Base-by-base conservation (phyloP, 2,888 invertebrate species). In the Tillus elongatus region DNA sequence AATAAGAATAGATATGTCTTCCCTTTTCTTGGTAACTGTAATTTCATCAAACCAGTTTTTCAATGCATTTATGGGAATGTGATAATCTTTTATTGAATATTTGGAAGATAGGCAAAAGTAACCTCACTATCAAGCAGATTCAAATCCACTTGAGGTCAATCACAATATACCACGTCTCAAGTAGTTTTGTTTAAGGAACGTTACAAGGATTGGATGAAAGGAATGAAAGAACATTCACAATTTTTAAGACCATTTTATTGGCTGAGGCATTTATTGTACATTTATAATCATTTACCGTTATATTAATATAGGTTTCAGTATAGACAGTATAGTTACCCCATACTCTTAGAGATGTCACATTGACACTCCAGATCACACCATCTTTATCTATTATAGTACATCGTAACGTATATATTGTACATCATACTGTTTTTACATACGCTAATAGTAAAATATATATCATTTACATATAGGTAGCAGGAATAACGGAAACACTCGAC, bases 1-100 rank as follows among this genome's bases (percentile, higher is more conserved):
- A 34, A 95, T 73, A 41, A 93, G 68, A 44, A 77, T 73, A 16
- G 86, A 83, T 46, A 95, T 82, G 48, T 91, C 86, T 63, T 87
- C 85, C 38, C 95, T 72, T 68, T 95, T 95, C 37, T 79, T 73
- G 2, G 82, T 83, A 0, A 92, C 88, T 2, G 78, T 70, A 41
- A 87, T 79, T 56, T 84, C 82, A 44, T 84, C 79, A 61, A 95
- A 95, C 95, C 93, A 95, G 56, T 78, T 77, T 36, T 76, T 72
- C 42, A 93, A 66, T 43, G 82, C 77, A 60, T 82, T 82, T 50
- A 93, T 88, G 14, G 93, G 92, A 48, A 87, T 68, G 34, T 75
- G 68, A 57, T 85, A 93, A 64, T 90, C 85, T 48, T 73, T 70
- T 37, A 93, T 77, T 1, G 92, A 91, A 56, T 79, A n/a, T n/a